These are phyloP conservation scores for Dromius quadrimaculatus DNA, from an alignment of 2,888 invertebrate genomes.

Conservation along the genomic window DNA sequence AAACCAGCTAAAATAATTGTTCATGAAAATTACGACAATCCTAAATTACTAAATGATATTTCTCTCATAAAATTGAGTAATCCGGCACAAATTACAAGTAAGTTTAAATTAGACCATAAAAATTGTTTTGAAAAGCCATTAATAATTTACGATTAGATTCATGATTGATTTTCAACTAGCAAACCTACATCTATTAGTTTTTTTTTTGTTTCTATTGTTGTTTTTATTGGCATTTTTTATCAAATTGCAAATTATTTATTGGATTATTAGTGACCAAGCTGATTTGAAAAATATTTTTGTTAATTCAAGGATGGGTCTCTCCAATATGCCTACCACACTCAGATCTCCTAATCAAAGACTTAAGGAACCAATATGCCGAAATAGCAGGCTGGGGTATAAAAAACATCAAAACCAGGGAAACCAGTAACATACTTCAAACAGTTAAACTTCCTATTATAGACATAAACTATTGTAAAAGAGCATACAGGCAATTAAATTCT, in stretches of 20 bases:
- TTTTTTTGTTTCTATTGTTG: too few species aligned
- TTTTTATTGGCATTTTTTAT: too few species aligned
- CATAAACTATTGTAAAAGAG: slow-evolving; percentile 56
- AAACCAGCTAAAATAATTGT: slow-evolving; percentile 59
- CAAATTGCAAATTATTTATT: too few species aligned
- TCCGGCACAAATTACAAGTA: slow-evolving; percentile 61
- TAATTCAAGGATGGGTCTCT: slow-evolving; percentile 69
- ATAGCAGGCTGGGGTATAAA: slow-evolving; percentile 70
- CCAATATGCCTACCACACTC: slow-evolving; percentile 72
- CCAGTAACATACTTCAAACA: slow-evolving; percentile 61
- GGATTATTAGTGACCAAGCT: too few species aligned
- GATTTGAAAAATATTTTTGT: too few species aligned
- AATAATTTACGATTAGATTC: too few species aligned
- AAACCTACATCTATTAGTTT: too few species aligned
- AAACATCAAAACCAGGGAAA: slow-evolving; percentile 27
- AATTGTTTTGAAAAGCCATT: too few species aligned
- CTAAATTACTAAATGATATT: slow-evolving; percentile 63
- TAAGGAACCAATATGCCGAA: slow-evolving; percentile 65
- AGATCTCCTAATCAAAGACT: slow-evolving; percentile 63
- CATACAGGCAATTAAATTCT: slow-evolving; percentile 29
- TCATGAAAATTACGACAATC: slow-evolving; percentile 60
- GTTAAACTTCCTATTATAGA: slow-evolving; percentile 61
- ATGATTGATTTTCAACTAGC: too few species aligned
- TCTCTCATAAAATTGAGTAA: slow-evolving; percentile 62
- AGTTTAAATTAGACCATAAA: too few species aligned